A percentile compares a stretch with the other conserved stretches of the same genome.
These are phyloP conservation scores for Netelia melanura DNA, from an alignment of 2,888 invertebrate species.

Conservation along the genomic window DNA sequence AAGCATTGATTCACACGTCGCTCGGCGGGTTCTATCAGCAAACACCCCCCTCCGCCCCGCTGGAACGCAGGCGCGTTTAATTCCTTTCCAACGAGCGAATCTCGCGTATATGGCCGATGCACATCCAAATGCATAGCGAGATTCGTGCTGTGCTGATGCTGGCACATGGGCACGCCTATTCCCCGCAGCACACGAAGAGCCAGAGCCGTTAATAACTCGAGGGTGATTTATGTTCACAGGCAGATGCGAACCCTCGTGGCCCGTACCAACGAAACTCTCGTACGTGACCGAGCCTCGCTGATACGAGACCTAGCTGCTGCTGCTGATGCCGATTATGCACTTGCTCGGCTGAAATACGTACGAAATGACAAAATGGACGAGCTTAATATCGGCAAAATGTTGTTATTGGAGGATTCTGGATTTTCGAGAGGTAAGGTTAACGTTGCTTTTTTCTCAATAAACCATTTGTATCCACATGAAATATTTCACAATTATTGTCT, in stretches of 20 bases:
- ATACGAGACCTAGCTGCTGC: slow-evolving; percentile 40
- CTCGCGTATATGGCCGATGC: slow-evolving; percentile 33
- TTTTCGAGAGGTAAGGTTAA: slow-evolving; percentile 68
- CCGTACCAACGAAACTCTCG: slow-evolving; percentile 22
- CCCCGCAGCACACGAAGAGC: slow-evolving; percentile 30
- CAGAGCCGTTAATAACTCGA: slow-evolving; percentile 72
- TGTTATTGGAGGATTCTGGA: not conserved
- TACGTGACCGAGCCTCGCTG: slow-evolving; percentile 18
- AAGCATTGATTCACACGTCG: slow-evolving; percentile 62
- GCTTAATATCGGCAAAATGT: slow-evolving; percentile 27
- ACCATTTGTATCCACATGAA: slow-evolving; percentile 36
- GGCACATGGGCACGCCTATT: slow-evolving; percentile 62
- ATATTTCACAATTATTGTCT: slow-evolving; percentile 39
- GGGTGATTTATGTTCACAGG: slow-evolving; percentile 75
- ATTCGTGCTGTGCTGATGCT: slow-evolving; percentile 25
- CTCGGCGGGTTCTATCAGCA: slow-evolving; percentile 40
- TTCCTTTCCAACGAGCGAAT: slow-evolving; percentile 45
- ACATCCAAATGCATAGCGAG: slow-evolving; percentile 42
- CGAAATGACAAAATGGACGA: not conserved
- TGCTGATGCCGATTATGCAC: slow-evolving; percentile 48
- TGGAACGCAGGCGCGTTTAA: slow-evolving; percentile 53
- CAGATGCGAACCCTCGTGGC: slow-evolving; percentile 64
- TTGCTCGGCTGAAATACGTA: slow-evolving; percentile 27
- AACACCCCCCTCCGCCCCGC: not conserved
- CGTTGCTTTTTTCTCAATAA: slow-evolving; percentile 21